Evolutionary conservation across 2,888 invertebrate species (phyloP).

Genomic region (Aphidoletes aphidimyza): DNA sequence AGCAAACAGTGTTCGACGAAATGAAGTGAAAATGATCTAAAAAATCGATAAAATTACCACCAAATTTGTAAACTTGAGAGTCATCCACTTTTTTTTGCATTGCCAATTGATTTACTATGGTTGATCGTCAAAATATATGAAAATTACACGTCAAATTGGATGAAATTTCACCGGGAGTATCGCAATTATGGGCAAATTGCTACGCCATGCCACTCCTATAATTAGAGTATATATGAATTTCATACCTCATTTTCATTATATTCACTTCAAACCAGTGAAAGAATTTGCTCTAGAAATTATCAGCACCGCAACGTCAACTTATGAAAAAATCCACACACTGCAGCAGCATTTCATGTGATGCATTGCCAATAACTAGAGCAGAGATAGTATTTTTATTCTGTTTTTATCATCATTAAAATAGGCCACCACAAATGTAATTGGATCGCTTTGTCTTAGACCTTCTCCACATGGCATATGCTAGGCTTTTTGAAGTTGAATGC

Average conservation of each 20-base stretch:
- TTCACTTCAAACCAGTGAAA: not conserved
- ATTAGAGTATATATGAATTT: not conserved
- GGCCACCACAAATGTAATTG: conserved; percentile 45
- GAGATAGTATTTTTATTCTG: not conserved
- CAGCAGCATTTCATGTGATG: conserved; percentile 8
- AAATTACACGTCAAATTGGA: too few species aligned
- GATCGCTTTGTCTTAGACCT: not conserved
- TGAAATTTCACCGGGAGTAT: too few species aligned
- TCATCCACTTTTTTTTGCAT: too few species aligned
- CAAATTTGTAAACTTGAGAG: too few species aligned
- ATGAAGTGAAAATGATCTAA: too few species aligned
- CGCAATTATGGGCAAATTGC: too few species aligned
- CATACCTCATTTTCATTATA: not conserved
- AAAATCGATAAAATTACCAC: too few species aligned
- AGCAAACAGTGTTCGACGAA: too few species aligned
- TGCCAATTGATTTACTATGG: too few species aligned
- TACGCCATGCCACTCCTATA: too few species aligned
- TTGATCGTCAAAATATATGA: too few species aligned
- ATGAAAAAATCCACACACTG: not conserved
- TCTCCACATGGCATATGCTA: not conserved
- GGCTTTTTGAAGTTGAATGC: not conserved
- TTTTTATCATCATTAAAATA: not conserved
- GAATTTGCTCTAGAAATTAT: conserved; percentile 1
- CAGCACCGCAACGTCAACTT: not conserved
- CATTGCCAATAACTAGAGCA: conserved; percentile 38